phyloP scores from a whole-genome alignment of 2,888 invertebrate genomes.

The Pyrrhosoma nymphula region DNA sequence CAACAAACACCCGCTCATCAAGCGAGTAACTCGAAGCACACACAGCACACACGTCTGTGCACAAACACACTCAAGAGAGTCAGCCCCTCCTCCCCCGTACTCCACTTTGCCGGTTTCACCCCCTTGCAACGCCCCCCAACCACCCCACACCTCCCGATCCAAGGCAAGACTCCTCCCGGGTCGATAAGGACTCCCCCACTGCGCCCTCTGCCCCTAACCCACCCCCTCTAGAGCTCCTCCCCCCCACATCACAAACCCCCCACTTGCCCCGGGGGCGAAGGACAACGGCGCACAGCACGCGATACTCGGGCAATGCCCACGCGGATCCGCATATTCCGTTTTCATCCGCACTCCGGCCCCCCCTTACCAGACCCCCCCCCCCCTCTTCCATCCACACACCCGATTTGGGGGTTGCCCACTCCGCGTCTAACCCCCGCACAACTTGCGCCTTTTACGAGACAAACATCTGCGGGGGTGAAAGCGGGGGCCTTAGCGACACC shows the following conservation, averaged over 20 bases:
- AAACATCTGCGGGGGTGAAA: constrained; percentile 32
- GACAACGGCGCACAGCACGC: constrained; percentile 50
- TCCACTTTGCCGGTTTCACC: neutral
- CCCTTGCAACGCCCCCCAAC: neutral
- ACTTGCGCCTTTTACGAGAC: constrained; percentile 41
- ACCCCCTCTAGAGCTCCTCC: neutral
- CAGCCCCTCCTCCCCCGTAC: neutral
- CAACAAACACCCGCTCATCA: neutral
- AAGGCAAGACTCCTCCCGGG: constrained; percentile 55
- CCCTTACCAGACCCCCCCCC: too few species aligned
- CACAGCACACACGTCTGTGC: neutral
- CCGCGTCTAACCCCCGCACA: neutral
- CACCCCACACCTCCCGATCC: neutral
- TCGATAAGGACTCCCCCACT: constrained; percentile 61
- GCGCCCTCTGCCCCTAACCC: neutral
- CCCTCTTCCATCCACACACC: neutral
- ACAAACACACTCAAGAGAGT: neutral
- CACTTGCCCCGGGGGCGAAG: constrained; percentile 14
- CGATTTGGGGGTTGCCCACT: neutral
- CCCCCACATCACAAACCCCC: constrained; percentile 6
- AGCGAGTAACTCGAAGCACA: neutral
- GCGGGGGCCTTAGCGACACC: neutral
- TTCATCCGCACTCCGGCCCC: neutral
- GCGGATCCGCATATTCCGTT: neutral
- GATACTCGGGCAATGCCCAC: constrained; percentile 59